A percentile compares a stretch with the other conserved stretches of the same genome.
Conservation (phyloP, 2,797 vertebrate genomes). For the Danio tinwini region DNA sequence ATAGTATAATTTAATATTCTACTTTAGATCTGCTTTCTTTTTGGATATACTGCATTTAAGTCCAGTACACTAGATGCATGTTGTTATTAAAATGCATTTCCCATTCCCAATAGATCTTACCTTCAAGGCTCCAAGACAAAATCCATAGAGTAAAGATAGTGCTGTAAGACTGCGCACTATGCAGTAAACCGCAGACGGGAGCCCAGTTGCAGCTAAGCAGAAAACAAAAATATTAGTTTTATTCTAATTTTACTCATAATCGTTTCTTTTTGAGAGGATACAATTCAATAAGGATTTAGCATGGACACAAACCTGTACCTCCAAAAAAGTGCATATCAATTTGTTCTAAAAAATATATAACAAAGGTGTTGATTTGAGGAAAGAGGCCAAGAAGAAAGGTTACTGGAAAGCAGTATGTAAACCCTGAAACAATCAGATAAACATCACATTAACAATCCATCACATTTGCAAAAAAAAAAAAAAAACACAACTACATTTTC, state of each 20-base stretch:
- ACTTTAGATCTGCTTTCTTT: conserved; percentile 3
- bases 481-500: not conserved
- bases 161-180: conserved; percentile 85
- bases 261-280: not conserved
- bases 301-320: conserved; percentile 87
- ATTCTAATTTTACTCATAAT: not conserved
- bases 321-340: conserved; percentile 94
- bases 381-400: conserved; percentile 95
- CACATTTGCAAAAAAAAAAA: not conserved
- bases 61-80: not conserved
- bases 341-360: conserved; percentile 94
- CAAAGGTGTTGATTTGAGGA: conserved; percentile 97
- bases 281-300: not conserved
- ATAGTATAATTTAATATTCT: not conserved
- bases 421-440: conserved; percentile 76
- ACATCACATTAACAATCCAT: not conserved
- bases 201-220: conserved; percentile 87
- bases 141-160: conserved; percentile 83
- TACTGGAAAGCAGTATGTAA: conserved; percentile 93
- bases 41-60: not conserved
- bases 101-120: conserved; percentile 69
- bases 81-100: conserved; percentile 3
- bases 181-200: conserved; percentile 87
- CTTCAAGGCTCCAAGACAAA: conserved; percentile 94
- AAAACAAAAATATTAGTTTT: conserved; percentile 7